A percentile compares a stretch with the other conserved stretches of the same genome.
phyloP scores from a whole-genome alignment of 2,888 invertebrate species.

The Cancer borealis region DNA sequence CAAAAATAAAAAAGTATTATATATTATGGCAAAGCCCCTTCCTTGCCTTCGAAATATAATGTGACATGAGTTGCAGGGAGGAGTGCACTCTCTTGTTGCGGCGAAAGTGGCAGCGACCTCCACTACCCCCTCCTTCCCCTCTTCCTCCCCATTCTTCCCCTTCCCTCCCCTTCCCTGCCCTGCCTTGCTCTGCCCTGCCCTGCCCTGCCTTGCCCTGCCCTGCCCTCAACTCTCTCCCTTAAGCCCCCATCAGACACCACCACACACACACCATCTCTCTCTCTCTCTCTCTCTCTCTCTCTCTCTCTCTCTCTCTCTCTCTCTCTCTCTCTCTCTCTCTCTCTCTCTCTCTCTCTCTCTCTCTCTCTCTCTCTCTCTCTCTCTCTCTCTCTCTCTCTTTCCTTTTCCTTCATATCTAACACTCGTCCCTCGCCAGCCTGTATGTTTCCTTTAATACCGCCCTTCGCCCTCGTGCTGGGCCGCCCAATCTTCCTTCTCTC shows the following conservation, averaged over 20 bases:
- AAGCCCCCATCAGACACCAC: too few relatives aligned
- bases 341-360: not conserved
- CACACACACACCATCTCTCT: too few relatives aligned
- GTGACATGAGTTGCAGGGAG: slow-evolving; percentile 20
- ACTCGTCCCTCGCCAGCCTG: not conserved
- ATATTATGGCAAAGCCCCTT: not conserved
- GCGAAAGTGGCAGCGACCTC: not conserved
- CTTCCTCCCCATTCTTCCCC: not conserved
- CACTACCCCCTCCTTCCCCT: not conserved
- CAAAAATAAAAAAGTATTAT: not conserved
- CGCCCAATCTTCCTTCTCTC: slow-evolving; percentile 20
- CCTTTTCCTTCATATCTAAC: not conserved
- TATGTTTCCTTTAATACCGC: not conserved
- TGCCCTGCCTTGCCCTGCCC: not conserved
- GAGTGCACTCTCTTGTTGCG: not conserved
- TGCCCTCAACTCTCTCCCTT: not conserved
- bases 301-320: too few relatives aligned
- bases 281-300: too few relatives aligned
- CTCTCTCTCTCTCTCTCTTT: not conserved
- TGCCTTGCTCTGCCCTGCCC: not conserved
- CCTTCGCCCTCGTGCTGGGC: not conserved
- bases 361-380: not conserved
- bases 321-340: too few relatives aligned
- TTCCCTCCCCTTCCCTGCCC: not conserved
- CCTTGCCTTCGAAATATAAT: not conserved